These are phyloP conservation scores for Lasioglossum leucozonium DNA, from an alignment of 2,888 invertebrate species.

Conservation along the genomic window DNA sequence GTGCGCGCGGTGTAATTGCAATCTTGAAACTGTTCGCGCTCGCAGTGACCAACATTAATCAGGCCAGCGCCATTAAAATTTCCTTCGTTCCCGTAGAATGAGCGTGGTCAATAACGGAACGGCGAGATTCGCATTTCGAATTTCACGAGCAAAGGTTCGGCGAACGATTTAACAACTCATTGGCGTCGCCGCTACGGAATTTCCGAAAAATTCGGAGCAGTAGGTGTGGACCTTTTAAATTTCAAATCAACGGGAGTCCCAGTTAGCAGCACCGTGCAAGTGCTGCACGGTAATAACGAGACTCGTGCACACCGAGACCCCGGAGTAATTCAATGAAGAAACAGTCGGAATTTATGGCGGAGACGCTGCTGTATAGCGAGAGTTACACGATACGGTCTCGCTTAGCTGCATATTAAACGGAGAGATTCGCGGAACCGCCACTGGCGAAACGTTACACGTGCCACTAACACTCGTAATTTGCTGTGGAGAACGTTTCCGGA, in stretches of 20 bases:
- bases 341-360: slow-evolving; percentile 37
- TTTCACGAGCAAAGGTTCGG: not conserved
- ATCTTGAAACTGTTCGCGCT: not conserved
- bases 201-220: not conserved
- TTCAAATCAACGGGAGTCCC: slow-evolving; percentile 32
- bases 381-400: slow-evolving; percentile 5
- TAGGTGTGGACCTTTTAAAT: slow-evolving; percentile 15
- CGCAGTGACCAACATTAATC: slow-evolving; percentile 1
- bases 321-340: slow-evolving; percentile 45
- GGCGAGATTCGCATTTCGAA: not conserved
- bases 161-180: not conserved
- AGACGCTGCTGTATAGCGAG: slow-evolving; percentile 4
- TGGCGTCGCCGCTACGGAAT: not conserved
- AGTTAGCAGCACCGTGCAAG: not conserved
- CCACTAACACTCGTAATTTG: not conserved
- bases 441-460: not conserved
- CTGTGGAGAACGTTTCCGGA: not conserved
- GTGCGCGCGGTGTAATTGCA: not conserved
- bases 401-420: slow-evolving; percentile 22
- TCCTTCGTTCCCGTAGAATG: not conserved
- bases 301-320: not conserved
- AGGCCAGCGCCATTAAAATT: not conserved
- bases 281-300: slow-evolving; percentile 29
- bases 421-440: not conserved
- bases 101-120: not conserved